Conservation (phyloP, 2,797 vertebrate genomes). For the Sebastolobus alascanus region DNA sequence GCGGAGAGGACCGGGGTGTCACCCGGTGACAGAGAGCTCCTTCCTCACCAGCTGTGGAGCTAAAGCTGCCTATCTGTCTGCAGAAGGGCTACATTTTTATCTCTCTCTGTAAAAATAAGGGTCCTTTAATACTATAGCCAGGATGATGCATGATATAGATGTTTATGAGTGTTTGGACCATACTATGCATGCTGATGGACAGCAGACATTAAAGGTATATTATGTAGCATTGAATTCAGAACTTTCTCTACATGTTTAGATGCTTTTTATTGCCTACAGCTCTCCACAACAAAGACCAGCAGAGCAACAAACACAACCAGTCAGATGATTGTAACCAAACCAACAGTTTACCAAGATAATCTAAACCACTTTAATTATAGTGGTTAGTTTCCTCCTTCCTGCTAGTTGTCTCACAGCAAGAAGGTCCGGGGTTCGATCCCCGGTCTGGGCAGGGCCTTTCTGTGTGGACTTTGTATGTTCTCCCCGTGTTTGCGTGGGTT, state of each 20-base stretch:
- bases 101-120: constrained; percentile 2
- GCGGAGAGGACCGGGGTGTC: constrained; percentile 7
- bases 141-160: not conserved
- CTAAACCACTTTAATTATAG: too few relatives aligned
- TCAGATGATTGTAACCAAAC: not conserved
- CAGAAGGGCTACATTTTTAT: not conserved
- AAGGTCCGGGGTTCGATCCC: too few relatives aligned
- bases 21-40: constrained; percentile 4
- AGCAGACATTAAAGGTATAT: not conserved
- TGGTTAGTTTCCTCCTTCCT: too few relatives aligned
- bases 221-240: not conserved
- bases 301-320: not conserved
- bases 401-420: too few relatives aligned
- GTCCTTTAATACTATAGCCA: not conserved
- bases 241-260: not conserved
- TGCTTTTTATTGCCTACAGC: not conserved
- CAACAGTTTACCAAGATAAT: too few relatives aligned
- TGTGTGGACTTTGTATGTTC: too few relatives aligned
- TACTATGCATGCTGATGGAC: not conserved
- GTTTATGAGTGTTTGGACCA: not conserved
- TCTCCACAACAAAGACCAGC: not conserved
- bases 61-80: constrained; percentile 1
- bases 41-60: constrained; percentile 38
- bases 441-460: too few relatives aligned
- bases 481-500: too few relatives aligned